phyloP scores from a whole-genome alignment of 2,113 vertebrate genomes.

The Callipepla californica region DNA sequence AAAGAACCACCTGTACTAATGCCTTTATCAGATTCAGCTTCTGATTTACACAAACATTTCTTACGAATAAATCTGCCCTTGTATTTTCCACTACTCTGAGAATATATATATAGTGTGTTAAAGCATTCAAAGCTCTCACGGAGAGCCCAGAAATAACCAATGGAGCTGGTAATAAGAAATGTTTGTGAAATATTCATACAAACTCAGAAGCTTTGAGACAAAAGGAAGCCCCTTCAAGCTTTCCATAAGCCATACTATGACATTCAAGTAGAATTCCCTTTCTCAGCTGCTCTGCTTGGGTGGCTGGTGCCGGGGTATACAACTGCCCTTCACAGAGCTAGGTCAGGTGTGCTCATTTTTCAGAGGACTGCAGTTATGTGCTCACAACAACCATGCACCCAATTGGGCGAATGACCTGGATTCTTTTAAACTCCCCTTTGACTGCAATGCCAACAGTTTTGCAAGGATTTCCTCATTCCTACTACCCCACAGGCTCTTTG shows the following conservation, averaged over 20 bases:
- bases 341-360: background rate
- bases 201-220: background rate
- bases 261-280: background rate
- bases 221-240: background rate
- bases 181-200: background rate
- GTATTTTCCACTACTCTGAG: background rate
- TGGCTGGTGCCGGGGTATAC: background rate
- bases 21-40: background rate
- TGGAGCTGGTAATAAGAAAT: background rate
- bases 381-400: accelerated
- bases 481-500: background rate
- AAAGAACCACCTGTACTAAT: background rate
- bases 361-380: background rate
- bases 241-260: too few species aligned
- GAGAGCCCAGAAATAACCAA: background rate
- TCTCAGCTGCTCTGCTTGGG: background rate
- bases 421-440: background rate
- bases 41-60: background rate
- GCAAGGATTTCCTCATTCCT: background rate
- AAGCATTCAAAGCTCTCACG: background rate
- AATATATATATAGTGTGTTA: background rate
- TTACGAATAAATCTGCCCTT: constrained; percentile 28
- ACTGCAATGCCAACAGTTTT: background rate
- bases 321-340: background rate
- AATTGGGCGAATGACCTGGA: background rate